These are phyloP conservation scores for Encarsia formosa DNA, from an alignment of 2,888 invertebrate genomes.

Conservation along the genomic window DNA sequence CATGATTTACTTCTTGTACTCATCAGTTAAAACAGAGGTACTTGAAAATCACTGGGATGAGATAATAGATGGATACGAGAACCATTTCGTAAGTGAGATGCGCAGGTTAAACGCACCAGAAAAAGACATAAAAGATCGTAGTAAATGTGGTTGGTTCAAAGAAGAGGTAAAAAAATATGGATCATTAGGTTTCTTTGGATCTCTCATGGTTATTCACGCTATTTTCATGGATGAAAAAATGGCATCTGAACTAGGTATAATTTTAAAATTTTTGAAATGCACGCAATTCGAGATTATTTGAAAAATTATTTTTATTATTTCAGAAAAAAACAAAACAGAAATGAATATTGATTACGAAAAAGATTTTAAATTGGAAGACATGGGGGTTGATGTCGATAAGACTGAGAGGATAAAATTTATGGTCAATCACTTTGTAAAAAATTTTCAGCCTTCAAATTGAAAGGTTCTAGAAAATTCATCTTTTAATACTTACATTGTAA, in stretches of 20 bases:
- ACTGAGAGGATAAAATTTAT: slow-evolving; percentile 15
- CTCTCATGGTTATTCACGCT: slow-evolving; percentile 35
- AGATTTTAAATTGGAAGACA: neutral
- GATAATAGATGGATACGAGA: slow-evolving; percentile 32
- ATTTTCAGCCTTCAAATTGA: too few species aligned
- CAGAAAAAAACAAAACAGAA: neutral
- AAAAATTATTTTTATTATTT: too few species aligned
- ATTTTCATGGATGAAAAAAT: slow-evolving; percentile 13
- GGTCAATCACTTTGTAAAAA: slow-evolving; percentile 10
- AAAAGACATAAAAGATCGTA: slow-evolving; percentile 20
- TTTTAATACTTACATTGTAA: too few species aligned
- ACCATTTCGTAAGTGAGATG: slow-evolving; percentile 27
- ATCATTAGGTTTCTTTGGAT: slow-evolving; percentile 34
- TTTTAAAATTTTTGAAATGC: slow-evolving; percentile 6
- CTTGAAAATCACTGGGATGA: slow-evolving; percentile 32
- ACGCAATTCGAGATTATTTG: too few species aligned
- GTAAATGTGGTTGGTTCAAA: slow-evolving; percentile 33
- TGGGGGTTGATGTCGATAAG: slow-evolving; percentile 8
- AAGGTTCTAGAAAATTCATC: neutral
- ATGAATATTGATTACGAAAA: neutral
- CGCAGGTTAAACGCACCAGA: slow-evolving; percentile 17
- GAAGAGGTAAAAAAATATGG: slow-evolving; percentile 32
- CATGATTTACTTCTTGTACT: slow-evolving; percentile 40
- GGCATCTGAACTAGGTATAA: slow-evolving; percentile 8
- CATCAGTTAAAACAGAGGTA: slow-evolving; percentile 33